Evolutionary conservation across 2,113 vertebrate genomes (phyloP).

Genomic region (Smithornis capensis): DNA sequence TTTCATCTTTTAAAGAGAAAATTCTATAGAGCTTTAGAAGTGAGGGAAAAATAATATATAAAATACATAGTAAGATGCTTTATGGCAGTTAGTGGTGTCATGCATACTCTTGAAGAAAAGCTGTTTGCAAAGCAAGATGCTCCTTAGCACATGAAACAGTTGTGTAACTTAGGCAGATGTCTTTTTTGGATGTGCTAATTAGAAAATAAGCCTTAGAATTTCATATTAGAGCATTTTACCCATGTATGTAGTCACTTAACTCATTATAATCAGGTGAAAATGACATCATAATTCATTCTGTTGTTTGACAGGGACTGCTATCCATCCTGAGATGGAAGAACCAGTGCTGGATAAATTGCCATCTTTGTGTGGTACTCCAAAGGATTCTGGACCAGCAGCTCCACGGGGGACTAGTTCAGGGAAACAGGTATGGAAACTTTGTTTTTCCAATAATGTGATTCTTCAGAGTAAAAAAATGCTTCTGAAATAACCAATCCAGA

Average conservation of each 20-base stretch:
- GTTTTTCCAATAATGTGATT: background rate
- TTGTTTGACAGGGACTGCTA: background rate
- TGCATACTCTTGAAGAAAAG: background rate
- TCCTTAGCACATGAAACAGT: background rate
- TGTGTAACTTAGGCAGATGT: background rate
- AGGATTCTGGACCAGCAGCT: conserved; percentile 40
- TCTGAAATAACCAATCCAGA: background rate
- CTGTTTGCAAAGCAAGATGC: background rate
- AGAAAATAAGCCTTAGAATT: background rate
- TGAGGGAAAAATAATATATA: background rate
- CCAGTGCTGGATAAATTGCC: conserved; percentile 33
- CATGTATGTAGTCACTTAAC: background rate
- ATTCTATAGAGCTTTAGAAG: background rate
- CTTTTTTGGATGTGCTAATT: background rate
- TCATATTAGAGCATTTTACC: background rate
- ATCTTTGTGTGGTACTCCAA: conserved; percentile 44
- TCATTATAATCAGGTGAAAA: background rate
- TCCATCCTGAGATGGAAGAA: conserved; percentile 64
- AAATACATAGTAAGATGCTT: background rate
- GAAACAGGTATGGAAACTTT: conserved; percentile 46
- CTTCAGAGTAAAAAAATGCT: background rate
- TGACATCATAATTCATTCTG: background rate
- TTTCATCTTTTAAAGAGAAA: background rate
- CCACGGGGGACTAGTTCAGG: conserved; percentile 23
- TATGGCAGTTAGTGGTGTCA: background rate